A percentile compares a stretch with the other conserved stretches of the same genome.
Conservation (phyloP, 2,888 invertebrate species). For the Machimus atricapillus region DNA sequence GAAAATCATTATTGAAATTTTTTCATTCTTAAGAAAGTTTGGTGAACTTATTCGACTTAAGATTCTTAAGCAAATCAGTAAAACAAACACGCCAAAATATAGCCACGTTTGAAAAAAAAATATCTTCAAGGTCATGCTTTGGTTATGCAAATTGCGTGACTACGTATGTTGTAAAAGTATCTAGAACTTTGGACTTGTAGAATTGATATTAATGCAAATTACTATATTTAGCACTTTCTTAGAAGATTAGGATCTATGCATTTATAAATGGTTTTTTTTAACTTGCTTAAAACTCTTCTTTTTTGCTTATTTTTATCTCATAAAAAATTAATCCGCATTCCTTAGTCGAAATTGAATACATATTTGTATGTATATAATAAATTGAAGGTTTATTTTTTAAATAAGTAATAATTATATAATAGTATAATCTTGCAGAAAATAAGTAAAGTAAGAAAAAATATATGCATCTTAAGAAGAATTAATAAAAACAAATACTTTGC, state of each 20-base stretch:
- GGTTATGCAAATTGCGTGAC: background rate
- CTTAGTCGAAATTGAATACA: background rate
- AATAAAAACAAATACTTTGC: no score
- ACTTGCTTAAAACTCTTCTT: background rate
- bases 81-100: background rate
- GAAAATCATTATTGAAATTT: background rate
- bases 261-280: background rate
- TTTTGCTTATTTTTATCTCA: no score
- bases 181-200: background rate
- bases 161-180: background rate
- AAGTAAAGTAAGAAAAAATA: no score
- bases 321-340: background rate
- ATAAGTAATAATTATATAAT: no score
- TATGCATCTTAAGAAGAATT: no score
- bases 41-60: background rate
- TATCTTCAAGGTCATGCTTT: background rate
- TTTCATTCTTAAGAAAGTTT: background rate
- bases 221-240: background rate
- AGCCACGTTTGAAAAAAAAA: background rate
- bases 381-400: no score
- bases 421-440: no score
- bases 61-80: background rate
- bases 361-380: background rate
- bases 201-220: background rate
- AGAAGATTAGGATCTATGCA: background rate